A percentile compares a stretch with the other conserved stretches of the same genome.
phyloP scores from a whole-genome alignment of 2,797 vertebrate species.

The Carduelis carduelis region DNA sequence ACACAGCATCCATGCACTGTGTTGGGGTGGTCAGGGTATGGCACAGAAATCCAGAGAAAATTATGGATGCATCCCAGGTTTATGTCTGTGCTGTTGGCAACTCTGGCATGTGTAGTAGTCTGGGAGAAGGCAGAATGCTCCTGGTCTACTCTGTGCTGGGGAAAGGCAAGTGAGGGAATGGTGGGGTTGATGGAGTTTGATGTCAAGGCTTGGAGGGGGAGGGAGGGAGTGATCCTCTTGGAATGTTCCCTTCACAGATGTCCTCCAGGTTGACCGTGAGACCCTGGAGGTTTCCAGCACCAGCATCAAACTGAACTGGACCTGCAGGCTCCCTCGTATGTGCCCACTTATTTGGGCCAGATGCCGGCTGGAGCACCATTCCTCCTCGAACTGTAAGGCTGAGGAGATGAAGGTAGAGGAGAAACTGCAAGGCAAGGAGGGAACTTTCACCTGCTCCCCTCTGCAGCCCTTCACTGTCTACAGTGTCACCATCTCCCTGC shows the following conservation, averaged over 20 bases:
- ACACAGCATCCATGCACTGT: accelerated
- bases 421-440: not conserved
- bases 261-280: not conserved
- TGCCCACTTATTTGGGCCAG: not conserved
- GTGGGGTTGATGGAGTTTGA: too few species aligned
- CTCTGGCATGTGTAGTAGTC: not conserved
- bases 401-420: not conserved
- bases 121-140: not conserved
- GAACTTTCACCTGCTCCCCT: not conserved
- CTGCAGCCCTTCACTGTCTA: constrained; percentile 33
- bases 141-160: not conserved
- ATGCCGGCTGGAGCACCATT: not conserved
- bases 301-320: constrained; percentile 44
- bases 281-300: not conserved
- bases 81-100: not conserved
- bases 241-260: not conserved
- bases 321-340: not conserved
- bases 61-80: not conserved
- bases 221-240: not conserved
- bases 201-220: not conserved
- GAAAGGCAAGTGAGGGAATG: not conserved
- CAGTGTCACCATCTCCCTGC: not conserved
- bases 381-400: not conserved
- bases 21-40: not conserved
- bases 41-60: not conserved